Percentiles rank a stretch among this genome's conserved stretches.
These are phyloP conservation scores for Cynopterus sphinx DNA, from an alignment of 2,797 vertebrate species.

Conservation along the genomic window DNA sequence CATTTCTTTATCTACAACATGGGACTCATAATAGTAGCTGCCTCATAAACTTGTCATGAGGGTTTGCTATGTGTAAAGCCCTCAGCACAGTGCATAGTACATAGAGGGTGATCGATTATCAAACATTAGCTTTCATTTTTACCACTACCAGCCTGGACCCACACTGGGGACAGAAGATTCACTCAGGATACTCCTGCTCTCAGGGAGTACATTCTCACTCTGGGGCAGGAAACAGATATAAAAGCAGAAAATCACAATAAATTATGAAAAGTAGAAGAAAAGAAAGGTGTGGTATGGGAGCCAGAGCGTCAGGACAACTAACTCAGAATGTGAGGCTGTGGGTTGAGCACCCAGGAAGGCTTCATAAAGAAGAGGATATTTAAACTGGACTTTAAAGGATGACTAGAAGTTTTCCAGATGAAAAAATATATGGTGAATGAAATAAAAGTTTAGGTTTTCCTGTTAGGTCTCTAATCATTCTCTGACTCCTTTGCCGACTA, in stretches of 20 bases:
- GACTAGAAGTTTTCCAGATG: background rate
- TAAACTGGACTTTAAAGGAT: background rate
- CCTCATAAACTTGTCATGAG: background rate
- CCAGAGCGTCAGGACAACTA: background rate
- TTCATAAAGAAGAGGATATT: background rate
- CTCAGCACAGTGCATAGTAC: background rate
- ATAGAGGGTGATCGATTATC: background rate
- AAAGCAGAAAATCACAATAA: background rate
- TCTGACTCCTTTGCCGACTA: background rate
- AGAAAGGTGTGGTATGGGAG: background rate
- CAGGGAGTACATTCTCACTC: background rate
- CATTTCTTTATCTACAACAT: background rate
- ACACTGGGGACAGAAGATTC: background rate
- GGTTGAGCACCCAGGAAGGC: background rate
- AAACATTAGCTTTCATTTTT: background rate
- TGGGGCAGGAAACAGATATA: background rate
- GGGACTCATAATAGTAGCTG: background rate
- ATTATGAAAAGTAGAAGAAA: background rate
- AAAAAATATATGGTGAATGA: background rate
- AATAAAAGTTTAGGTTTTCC: constrained; percentile 23
- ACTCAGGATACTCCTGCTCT: background rate
- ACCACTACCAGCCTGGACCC: background rate
- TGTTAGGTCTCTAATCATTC: background rate
- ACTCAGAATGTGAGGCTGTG: background rate
- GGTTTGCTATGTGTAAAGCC: background rate